phyloP scores from a whole-genome alignment of 2,888 invertebrate species.

The Crematogaster levior region DNA sequence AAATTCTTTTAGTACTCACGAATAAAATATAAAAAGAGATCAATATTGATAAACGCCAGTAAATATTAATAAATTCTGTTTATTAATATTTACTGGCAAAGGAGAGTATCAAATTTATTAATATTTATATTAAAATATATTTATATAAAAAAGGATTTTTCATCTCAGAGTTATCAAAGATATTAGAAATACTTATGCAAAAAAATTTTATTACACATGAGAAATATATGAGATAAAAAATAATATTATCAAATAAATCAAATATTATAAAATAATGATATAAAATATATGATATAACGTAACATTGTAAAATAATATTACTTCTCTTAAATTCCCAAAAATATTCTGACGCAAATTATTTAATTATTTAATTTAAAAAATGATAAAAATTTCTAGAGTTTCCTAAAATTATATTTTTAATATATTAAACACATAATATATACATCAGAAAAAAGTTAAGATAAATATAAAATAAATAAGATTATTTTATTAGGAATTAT shows the following conservation, averaged over 20 bases:
- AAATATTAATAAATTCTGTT: too few relatives aligned
- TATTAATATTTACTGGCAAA: too few relatives aligned
- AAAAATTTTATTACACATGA: neutral
- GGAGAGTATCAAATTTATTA: too few relatives aligned
- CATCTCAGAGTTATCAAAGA: neutral
- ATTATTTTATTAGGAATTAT: neutral
- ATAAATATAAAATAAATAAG: neutral
- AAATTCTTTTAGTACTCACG: neutral
- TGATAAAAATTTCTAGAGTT: neutral
- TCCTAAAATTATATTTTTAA: neutral
- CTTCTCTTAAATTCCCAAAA: neutral
- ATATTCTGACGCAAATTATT: neutral
- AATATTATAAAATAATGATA: too few relatives aligned
- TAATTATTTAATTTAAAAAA: constrained; percentile 3
- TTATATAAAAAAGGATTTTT: neutral
- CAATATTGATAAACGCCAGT: too few relatives aligned
- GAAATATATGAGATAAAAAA: neutral
- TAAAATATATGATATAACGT: too few relatives aligned
- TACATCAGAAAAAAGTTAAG: neutral
- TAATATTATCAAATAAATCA: too few relatives aligned
- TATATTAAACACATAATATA: neutral
- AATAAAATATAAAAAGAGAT: too few relatives aligned
- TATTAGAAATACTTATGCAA: neutral
- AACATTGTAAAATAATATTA: neutral
- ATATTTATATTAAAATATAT: neutral